Evolutionary conservation across 35 echinoderm and acorn worm species (phyloP).

Genomic region (Lytechinus variegatus): DNA sequence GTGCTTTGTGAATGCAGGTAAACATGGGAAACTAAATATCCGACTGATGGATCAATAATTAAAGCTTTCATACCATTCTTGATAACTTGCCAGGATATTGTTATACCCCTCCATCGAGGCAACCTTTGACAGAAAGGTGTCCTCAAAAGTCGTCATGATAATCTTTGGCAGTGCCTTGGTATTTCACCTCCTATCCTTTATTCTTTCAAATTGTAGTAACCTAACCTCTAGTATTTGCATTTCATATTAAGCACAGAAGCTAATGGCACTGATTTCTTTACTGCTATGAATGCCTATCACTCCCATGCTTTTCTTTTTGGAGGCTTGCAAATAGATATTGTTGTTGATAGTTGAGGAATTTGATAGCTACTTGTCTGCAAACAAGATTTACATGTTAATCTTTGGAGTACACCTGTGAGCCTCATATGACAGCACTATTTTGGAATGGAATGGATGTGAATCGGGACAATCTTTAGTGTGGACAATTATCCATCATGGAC

Average conservation of each 20-base stretch:
- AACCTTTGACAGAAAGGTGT: not conserved
- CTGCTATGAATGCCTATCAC: not conserved
- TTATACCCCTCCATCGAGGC: not conserved
- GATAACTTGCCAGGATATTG: not conserved
- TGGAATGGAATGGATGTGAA: not conserved
- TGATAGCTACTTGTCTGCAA: not conserved
- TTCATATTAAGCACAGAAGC: not conserved
- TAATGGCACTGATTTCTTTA: not conserved
- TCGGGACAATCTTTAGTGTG: too few relatives aligned
- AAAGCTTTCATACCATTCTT: not conserved
- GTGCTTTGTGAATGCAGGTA: not conserved
- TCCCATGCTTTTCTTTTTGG: not conserved
- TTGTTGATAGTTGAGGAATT: not conserved
- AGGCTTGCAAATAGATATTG: not conserved
- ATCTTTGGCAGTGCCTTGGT: not conserved
- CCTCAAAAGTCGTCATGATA: not conserved
- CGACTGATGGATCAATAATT: not conserved
- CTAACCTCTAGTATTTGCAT: not conserved
- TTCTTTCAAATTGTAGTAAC: not conserved
- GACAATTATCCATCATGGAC: too few relatives aligned
- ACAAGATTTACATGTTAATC: not conserved
- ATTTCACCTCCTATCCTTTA: not conserved
- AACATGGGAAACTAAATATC: not conserved
- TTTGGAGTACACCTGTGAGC: not conserved
- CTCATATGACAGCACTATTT: not conserved